Evolutionary conservation across 2,113 vertebrate genomes (phyloP).

Genomic region (Aspidoscelis tigris): DNA sequence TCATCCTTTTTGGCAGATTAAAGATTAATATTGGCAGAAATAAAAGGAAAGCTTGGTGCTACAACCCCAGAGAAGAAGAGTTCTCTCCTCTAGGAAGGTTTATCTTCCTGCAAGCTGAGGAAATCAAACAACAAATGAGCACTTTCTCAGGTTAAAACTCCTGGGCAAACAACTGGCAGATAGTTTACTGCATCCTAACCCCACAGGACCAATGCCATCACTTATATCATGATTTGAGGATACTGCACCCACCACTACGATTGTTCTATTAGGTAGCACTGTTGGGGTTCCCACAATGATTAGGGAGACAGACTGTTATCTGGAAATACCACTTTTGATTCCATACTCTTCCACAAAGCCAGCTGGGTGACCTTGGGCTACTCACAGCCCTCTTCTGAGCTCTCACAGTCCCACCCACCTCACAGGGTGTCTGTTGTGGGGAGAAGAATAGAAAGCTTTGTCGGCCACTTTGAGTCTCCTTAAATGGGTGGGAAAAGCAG

Average conservation of each 20-base stretch:
- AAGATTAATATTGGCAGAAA: neutral
- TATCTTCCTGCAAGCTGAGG: neutral
- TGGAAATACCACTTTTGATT: no score
- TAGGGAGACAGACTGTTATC: no score
- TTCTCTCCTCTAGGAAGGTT: neutral
- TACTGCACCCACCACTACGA: neutral
- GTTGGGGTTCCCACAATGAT: neutral
- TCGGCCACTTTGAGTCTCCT: no score
- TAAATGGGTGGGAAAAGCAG: no score
- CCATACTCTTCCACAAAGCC: no score
- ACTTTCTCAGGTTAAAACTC: neutral
- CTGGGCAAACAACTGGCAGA: neutral
- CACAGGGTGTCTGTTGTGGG: no score
- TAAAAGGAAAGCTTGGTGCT: neutral
- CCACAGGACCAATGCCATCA: neutral
- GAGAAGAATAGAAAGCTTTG: no score
- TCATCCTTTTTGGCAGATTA: slow-evolving; percentile 1
- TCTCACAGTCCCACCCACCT: no score
- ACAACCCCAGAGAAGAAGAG: neutral
- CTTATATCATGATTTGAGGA: neutral
- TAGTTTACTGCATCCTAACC: neutral
- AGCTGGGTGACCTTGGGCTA: no score
- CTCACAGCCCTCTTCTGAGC: no score
- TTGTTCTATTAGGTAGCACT: neutral
- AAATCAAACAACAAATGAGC: neutral